Evolutionary conservation across 2,113 vertebrate species (phyloP).

Genomic region (Boulengerochromis microlepis): DNA sequence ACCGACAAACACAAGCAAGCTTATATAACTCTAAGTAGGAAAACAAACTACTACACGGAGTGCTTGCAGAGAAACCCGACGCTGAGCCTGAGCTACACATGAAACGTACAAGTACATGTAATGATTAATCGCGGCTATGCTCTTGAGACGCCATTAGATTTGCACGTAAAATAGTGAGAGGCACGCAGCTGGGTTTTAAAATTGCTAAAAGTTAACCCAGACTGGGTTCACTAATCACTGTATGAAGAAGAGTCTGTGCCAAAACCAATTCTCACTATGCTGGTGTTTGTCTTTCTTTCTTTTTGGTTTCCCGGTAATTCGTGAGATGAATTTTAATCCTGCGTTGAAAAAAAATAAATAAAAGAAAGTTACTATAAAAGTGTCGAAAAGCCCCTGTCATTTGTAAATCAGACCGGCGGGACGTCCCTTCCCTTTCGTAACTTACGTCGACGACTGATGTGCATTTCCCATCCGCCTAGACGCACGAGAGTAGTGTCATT

Average conservation of each 20-base stretch:
- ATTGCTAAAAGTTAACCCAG: background rate
- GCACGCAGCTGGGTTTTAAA: background rate
- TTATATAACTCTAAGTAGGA: background rate
- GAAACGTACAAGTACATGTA: background rate
- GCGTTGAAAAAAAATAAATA: background rate
- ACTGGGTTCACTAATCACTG: background rate
- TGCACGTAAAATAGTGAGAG: background rate
- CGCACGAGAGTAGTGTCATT: background rate
- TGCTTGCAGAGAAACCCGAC: background rate
- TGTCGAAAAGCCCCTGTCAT: background rate
- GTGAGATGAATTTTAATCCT: background rate
- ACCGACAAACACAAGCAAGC: background rate
- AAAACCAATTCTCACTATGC: background rate
- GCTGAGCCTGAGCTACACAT: background rate
- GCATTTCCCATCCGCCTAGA: background rate
- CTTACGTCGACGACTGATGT: background rate
- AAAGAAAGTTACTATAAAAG: background rate
- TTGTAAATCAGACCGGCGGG: background rate
- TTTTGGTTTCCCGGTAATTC: background rate
- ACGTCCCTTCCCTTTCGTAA: slow-evolving; percentile 9
- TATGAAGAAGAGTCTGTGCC: background rate
- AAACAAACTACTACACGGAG: background rate
- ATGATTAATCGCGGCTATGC: background rate
- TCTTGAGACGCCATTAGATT: background rate
- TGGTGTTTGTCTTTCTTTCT: background rate